These are phyloP conservation scores for Scylla paramamosain DNA, from an alignment of 1,140 invertebrate species.

Conservation along the genomic window DNA sequence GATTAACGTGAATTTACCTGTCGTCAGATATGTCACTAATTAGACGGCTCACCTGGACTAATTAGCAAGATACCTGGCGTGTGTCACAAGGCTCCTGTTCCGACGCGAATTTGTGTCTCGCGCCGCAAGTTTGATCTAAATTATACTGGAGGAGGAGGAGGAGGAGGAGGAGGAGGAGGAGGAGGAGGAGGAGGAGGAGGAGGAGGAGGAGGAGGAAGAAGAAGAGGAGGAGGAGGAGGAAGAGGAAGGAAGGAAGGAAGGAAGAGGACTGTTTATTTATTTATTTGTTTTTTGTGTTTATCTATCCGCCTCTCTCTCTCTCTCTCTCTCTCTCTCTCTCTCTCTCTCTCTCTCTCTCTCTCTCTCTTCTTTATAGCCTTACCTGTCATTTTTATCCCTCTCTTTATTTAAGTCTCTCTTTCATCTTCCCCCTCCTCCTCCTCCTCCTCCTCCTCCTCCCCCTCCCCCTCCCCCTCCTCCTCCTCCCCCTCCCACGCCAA, in stretches of 20 bases:
- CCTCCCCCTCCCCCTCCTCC: background rate
- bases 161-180: slow-evolving; percentile 16
- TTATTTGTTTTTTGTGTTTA: too few species aligned
- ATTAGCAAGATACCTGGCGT: background rate
- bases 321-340: too few species aligned
- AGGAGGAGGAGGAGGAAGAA: background rate
- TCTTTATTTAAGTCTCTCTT: background rate
- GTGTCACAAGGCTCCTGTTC: background rate
- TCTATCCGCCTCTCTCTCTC: too few species aligned
- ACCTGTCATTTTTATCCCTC: background rate
- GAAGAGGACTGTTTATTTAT: background rate
- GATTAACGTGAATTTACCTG: background rate
- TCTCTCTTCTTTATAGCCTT: background rate
- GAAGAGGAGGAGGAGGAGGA: background rate
- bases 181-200: background rate
- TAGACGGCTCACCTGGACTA: background rate
- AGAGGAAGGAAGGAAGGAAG: background rate
- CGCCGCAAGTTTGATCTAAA: background rate
- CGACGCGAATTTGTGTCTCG: background rate
- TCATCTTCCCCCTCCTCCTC: background rate
- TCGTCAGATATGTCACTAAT: background rate
- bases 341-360: background rate
- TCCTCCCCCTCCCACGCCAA: background rate
- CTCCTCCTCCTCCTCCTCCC: slow-evolving; percentile 8
- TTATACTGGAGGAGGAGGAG: background rate